A percentile compares a stretch with the other conserved stretches of the same genome.
phyloP scores from a whole-genome alignment of 2,113 vertebrate species.

The Paedocypris sp. region DNA sequence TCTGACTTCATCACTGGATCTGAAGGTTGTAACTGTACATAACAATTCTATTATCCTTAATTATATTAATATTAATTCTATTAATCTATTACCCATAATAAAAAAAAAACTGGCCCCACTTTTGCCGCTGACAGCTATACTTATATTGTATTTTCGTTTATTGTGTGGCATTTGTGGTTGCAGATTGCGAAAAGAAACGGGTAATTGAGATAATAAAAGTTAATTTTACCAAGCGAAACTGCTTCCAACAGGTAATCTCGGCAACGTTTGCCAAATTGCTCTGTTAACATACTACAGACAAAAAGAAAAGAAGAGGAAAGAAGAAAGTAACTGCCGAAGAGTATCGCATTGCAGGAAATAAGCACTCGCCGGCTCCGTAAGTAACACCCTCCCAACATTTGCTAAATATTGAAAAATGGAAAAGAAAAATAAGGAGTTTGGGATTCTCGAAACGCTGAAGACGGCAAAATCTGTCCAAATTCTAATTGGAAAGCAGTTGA shows the following conservation, averaged over 20 bases:
- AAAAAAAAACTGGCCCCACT: no score
- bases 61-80: no score
- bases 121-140: no score
- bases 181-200: constrained; percentile 17
- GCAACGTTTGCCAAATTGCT: constrained; percentile 60
- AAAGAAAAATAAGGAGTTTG: constrained; percentile 52
- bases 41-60: no score
- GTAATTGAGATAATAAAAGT: constrained; percentile 15
- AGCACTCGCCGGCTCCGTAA: constrained; percentile 58
- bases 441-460: constrained; percentile 71
- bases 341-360: constrained; percentile 91
- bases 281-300: constrained; percentile 67
- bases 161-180: no score
- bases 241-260: constrained; percentile 43
- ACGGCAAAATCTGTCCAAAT: constrained; percentile 87
- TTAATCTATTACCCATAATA: no score
- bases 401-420: constrained; percentile 37
- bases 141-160: no score
- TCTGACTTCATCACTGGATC: no score
- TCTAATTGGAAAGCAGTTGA: constrained; percentile 97
- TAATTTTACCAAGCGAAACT: constrained; percentile 37
- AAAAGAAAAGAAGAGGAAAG: constrained; percentile 53
- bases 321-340: constrained; percentile 62
- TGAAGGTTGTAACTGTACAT: no score
- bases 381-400: constrained; percentile 77